phyloP scores from a whole-genome alignment of 2,888 invertebrate genomes.

The Phengaris alcon region DNA sequence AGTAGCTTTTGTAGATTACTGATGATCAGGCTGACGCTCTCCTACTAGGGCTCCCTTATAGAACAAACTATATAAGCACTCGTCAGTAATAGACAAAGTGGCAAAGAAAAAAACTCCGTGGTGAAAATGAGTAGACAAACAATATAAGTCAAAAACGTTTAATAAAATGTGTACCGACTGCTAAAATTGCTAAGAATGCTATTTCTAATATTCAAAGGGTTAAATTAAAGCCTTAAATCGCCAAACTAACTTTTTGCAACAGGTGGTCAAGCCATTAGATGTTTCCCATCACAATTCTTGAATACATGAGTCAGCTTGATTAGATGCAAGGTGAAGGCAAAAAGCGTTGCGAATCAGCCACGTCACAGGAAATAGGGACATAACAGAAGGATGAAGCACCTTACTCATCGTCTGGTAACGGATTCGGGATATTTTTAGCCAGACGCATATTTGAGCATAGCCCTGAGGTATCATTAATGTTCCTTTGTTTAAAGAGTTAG shows the following conservation, averaged over 20 bases:
- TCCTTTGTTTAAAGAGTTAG: constrained; percentile 33
- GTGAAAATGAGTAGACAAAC: no score
- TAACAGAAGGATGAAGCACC: constrained; percentile 15
- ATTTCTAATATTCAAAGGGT: not conserved
- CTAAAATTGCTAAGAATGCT: no score
- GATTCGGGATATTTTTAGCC: constrained; percentile 36
- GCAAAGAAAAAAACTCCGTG: no score
- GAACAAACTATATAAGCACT: no score
- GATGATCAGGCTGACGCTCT: no score
- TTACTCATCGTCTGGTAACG: constrained; percentile 26
- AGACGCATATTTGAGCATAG: constrained; percentile 33
- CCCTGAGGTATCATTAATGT: constrained; percentile 33
- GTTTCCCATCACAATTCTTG: not conserved
- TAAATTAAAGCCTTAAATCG: not conserved
- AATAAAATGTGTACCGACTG: no score
- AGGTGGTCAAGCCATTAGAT: not conserved
- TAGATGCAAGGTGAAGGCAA: not conserved
- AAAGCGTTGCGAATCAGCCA: not conserved
- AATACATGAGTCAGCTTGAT: not conserved
- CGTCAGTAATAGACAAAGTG: no score
- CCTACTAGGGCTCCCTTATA: no score
- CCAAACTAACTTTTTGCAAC: not conserved
- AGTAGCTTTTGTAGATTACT: no score
- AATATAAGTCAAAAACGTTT: no score
- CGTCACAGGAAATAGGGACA: constrained; percentile 27